These are phyloP conservation scores for Acanthisitta chloris DNA, from an alignment of 2,113 vertebrate species.

Conservation along the genomic window DNA sequence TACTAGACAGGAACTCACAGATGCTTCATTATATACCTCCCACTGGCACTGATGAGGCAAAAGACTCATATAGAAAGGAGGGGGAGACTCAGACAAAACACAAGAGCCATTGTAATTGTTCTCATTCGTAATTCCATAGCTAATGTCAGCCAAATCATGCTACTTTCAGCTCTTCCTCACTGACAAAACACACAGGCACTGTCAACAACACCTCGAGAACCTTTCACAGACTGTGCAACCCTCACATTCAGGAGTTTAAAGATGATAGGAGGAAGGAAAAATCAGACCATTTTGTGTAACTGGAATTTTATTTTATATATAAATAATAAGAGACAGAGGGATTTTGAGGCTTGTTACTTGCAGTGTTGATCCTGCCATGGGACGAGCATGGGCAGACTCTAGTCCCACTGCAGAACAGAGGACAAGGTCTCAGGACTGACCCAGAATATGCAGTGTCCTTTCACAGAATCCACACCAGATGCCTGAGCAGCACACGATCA, in stretches of 20 bases:
- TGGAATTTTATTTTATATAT: slow-evolving; percentile 74
- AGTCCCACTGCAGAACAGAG: neutral
- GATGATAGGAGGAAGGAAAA: neutral
- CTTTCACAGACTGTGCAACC: neutral
- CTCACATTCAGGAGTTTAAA: neutral
- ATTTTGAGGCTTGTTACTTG: slow-evolving; percentile 58
- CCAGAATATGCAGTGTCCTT: neutral
- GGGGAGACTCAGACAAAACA: slow-evolving; percentile 23
- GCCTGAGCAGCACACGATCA: neutral
- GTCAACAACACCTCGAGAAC: neutral
- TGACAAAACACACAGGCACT: neutral
- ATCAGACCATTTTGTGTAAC: neutral
- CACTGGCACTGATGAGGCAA: slow-evolving; percentile 36
- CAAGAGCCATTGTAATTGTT: slow-evolving; percentile 37
- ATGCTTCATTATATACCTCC: slow-evolving; percentile 61
- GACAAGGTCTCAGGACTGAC: slow-evolving; percentile 21
- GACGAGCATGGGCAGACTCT: neutral
- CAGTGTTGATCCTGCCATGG: neutral
- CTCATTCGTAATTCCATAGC: slow-evolving; percentile 1
- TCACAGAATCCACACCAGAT: slow-evolving; percentile 22
- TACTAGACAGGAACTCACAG: slow-evolving; percentile 21
- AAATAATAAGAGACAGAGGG: slow-evolving; percentile 63
- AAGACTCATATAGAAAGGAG: slow-evolving; percentile 28
- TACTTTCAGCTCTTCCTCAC: neutral
- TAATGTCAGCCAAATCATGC: neutral